Percentiles rank a stretch among this genome's conserved stretches.
phyloP scores from a whole-genome alignment of 2,797 vertebrate genomes.

The Varecia variegata region DNA sequence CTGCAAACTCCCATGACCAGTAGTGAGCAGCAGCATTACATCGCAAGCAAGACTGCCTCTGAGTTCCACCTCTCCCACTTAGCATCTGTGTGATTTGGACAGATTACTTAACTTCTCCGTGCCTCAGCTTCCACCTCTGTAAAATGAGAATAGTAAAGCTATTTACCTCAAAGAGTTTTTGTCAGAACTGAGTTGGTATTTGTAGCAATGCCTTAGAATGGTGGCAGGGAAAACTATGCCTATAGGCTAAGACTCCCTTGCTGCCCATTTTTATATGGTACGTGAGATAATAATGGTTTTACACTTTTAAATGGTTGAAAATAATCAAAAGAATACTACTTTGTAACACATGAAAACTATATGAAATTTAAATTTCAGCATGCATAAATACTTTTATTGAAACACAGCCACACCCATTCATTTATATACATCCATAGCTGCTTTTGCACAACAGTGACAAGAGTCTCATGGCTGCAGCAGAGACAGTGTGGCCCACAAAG shows the following conservation, averaged over 20 bases:
- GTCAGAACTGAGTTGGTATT: not conserved
- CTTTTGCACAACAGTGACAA: not conserved
- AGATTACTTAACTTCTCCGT: not conserved
- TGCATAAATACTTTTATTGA: not conserved
- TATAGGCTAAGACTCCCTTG: not conserved
- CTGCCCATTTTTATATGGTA: not conserved
- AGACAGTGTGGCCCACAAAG: rapidly evolving
- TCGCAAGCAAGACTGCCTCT: not conserved
- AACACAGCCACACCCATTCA: not conserved
- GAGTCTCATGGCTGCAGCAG: not conserved
- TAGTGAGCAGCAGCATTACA: not conserved
- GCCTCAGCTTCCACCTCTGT: not conserved
- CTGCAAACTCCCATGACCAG: not conserved
- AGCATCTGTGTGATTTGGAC: not conserved
- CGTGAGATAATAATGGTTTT: not conserved
- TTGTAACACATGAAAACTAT: not conserved
- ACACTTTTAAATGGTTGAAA: not conserved
- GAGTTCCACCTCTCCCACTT: not conserved
- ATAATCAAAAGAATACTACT: not conserved
- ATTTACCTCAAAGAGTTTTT: not conserved
- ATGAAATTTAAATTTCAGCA: not conserved
- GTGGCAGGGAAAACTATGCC: not conserved
- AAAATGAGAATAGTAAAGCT: not conserved
- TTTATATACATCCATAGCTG: not conserved
- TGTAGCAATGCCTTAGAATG: not conserved